phyloP scores from a whole-genome alignment of 2,888 invertebrate species.

The Leuctra nigra region DNA sequence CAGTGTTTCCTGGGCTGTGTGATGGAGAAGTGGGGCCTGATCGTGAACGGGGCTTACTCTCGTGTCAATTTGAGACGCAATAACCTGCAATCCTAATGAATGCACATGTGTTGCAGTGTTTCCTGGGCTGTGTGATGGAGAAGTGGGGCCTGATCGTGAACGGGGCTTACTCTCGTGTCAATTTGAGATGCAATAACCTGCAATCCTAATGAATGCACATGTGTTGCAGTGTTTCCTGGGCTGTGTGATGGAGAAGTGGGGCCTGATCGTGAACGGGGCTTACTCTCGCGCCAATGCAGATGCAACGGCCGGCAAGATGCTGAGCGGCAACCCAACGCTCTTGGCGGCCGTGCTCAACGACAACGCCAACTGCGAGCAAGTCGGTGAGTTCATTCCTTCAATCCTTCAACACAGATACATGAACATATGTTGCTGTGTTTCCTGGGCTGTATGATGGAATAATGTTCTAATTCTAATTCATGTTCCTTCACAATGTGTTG shows the following conservation, averaged over 20 bases:
- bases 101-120: no score
- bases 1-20: background rate
- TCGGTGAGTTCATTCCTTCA: background rate
- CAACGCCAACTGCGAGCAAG: background rate
- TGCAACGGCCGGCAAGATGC: no score
- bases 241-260: background rate
- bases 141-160: no score
- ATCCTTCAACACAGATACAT: background rate
- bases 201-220: background rate
- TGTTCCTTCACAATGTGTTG: no score
- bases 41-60: no score
- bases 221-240: background rate
- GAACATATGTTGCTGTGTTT: background rate
- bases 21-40: background rate
- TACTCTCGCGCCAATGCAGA: background rate
- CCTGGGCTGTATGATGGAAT: background rate
- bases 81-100: no score
- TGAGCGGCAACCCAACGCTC: background rate
- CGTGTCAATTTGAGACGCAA: no score
- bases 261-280: background rate
- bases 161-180: no score
- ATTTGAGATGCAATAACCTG: no score
- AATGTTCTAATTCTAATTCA: no score
- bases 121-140: no score
- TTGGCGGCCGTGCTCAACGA: background rate